phyloP scores from a whole-genome alignment of 2,113 vertebrate genomes.

The Scopus umbretta region DNA sequence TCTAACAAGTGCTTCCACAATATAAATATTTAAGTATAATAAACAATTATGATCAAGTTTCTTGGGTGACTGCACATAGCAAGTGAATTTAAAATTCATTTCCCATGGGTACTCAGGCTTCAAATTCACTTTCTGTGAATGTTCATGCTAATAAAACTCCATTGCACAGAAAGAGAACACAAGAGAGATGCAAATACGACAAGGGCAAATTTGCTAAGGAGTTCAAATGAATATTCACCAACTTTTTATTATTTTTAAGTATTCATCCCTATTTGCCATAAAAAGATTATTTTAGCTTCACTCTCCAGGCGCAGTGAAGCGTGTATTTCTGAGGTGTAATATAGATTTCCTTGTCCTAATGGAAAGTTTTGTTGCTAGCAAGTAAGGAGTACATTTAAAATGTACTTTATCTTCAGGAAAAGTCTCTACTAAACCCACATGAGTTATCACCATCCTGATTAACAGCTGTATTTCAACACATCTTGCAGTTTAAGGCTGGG shows the following conservation, averaged over 20 bases:
- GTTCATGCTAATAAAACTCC: constrained; percentile 52
- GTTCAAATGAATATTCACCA: constrained; percentile 58
- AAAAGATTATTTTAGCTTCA: constrained; percentile 22
- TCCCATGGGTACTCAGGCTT: constrained; percentile 33
- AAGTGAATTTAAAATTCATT: constrained; percentile 49
- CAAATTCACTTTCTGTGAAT: constrained; percentile 27
- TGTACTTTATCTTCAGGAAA: background rate
- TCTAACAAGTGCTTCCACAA: background rate
- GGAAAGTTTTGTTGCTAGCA: background rate
- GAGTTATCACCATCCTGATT: background rate
- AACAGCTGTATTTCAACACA: background rate
- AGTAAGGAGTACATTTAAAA: background rate
- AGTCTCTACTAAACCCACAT: background rate
- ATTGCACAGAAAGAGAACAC: background rate
- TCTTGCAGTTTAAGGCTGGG: background rate
- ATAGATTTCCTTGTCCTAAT: background rate
- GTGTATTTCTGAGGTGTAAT: background rate
- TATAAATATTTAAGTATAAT: constrained; percentile 60
- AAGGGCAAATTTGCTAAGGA: constrained; percentile 47
- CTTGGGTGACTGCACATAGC: constrained; percentile 46
- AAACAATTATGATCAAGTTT: constrained; percentile 62
- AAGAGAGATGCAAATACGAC: constrained; percentile 50
- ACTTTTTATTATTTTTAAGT: constrained; percentile 27
- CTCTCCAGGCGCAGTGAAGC: background rate
- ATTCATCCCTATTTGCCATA: background rate